Percentiles rank a stretch among this genome's conserved stretches.
Evolutionary conservation across 2,797 vertebrate species (phyloP).

Genomic region (Enoplosus armatus): DNA sequence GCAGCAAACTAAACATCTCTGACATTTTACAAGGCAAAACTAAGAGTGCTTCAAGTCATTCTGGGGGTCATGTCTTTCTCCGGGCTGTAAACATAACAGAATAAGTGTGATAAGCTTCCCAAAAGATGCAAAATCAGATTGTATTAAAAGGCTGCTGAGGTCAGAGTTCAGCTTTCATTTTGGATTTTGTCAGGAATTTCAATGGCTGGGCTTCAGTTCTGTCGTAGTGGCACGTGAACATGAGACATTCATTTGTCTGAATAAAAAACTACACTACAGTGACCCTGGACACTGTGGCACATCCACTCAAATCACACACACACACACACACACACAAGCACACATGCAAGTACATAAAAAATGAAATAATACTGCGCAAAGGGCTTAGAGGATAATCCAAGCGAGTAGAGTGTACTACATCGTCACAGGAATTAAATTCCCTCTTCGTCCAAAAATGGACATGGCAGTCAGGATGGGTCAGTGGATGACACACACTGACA

Average conservation of each 20-base stretch:
- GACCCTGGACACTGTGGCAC: slow-evolving; percentile 48
- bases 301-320: slow-evolving; percentile 42
- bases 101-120: slow-evolving; percentile 52
- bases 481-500: slow-evolving; percentile 54
- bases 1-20: background rate
- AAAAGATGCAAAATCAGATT: slow-evolving; percentile 51
- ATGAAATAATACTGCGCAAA: slow-evolving; percentile 83
- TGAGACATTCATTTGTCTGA: slow-evolving; percentile 66
- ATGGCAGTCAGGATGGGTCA: slow-evolving; percentile 65
- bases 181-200: slow-evolving; percentile 69
- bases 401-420: slow-evolving; percentile 79
- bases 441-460: slow-evolving; percentile 76
- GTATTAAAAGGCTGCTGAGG: slow-evolving; percentile 60
- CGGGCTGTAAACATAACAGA: slow-evolving; percentile 10
- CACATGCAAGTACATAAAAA: slow-evolving; percentile 64
- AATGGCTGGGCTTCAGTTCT: slow-evolving; percentile 53
- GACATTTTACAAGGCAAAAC: slow-evolving; percentile 23
- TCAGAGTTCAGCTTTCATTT: slow-evolving; percentile 66
- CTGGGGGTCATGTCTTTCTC: background rate
- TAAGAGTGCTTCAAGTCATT: slow-evolving; percentile 6
- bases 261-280: slow-evolving; percentile 55
- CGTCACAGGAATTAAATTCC: slow-evolving; percentile 82
- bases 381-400: slow-evolving; percentile 85
- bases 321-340: slow-evolving; percentile 28
- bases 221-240: slow-evolving; percentile 46